These are phyloP conservation scores for Caenorhabditis brenneri DNA, from an alignment of 1,140 invertebrate species.

Conservation along the genomic window DNA sequence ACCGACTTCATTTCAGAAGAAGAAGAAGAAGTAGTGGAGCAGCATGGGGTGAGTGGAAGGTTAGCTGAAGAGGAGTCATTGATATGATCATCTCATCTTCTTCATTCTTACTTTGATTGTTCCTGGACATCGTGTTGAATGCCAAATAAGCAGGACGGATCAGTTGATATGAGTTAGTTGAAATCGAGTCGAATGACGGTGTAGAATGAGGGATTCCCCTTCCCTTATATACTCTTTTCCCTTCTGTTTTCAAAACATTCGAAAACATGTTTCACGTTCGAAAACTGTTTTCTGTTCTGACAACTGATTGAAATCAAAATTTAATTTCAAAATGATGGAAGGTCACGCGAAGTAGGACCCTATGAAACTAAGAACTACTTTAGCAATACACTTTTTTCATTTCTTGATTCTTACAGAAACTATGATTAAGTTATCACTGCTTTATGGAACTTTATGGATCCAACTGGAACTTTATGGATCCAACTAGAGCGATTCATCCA, in stretches of 20 bases:
- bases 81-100: neutral
- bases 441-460: no score
- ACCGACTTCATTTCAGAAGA: neutral
- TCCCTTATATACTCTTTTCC: constrained; percentile 9
- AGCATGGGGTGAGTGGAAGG: neutral
- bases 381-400: no score
- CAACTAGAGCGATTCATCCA: no score
- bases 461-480: no score
- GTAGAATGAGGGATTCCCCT: neutral
- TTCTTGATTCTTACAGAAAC: no score
- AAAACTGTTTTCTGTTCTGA: neutral
- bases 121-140: constrained; percentile 10
- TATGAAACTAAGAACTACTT: no score
- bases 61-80: neutral
- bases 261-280: neutral
- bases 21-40: neutral
- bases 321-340: no score
- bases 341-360: no score
- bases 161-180: neutral
- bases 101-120: neutral
- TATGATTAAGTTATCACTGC: no score
- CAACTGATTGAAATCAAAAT: no score
- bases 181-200: neutral
- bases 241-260: neutral
- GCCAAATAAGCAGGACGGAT: neutral